Evolutionary conservation across 2,113 vertebrate species (phyloP).

Genomic region (Gobius niger): DNA sequence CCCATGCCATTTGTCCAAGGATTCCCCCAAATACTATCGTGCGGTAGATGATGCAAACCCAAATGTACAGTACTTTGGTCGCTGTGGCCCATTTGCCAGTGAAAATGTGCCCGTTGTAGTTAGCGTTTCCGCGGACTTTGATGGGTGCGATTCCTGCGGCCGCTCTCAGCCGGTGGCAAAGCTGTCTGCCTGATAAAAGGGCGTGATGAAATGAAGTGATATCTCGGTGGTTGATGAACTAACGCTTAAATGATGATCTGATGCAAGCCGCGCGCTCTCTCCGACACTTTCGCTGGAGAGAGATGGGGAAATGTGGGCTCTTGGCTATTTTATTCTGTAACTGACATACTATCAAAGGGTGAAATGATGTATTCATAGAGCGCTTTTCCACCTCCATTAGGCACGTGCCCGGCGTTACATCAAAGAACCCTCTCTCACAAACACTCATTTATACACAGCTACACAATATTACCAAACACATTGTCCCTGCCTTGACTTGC

Average conservation of each 20-base stretch:
- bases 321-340: background rate
- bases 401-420: no score
- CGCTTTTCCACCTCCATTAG: no score
- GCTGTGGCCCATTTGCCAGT: conserved; percentile 6
- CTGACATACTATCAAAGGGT: background rate
- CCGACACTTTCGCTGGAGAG: conserved; percentile 31
- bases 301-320: conserved; percentile 35
- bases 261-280: conserved; percentile 34
- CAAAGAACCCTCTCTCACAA: no score
- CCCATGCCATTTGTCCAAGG: conserved; percentile 12
- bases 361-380: background rate
- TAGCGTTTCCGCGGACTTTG: conserved; percentile 27
- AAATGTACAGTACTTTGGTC: conserved; percentile 24
- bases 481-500: no score
- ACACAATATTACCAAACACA: no score
- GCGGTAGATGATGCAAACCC: background rate
- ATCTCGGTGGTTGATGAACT: conserved; percentile 52
- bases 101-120: background rate
- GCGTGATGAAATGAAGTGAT: conserved; percentile 63
- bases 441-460: no score
- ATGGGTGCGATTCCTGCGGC: conserved; percentile 28
- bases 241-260: conserved; percentile 51
- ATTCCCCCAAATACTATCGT: background rate
- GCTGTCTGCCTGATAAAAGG: conserved; percentile 55
- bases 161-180: conserved; percentile 28